Evolutionary conservation across 2,113 vertebrate species (phyloP), one percentile per base, ranked within the genome.

Genomic region (Copsychus sechellarum): DNA sequence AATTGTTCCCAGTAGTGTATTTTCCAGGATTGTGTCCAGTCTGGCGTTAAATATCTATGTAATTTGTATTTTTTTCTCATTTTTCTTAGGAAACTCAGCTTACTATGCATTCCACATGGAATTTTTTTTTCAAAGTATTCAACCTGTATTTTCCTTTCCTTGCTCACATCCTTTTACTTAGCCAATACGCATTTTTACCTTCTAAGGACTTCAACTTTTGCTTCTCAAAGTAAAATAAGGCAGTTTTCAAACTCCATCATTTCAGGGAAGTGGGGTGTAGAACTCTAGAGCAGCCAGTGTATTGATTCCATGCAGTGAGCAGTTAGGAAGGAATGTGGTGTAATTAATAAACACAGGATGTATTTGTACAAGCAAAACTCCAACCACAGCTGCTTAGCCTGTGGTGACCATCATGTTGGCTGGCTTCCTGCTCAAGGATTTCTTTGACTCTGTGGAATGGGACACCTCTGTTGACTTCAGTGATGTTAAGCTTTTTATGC

Each of bases 1-100:
- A 38, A 93, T 76, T 94, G 36, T 92, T 97, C 82, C 64, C 57
- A 48, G 0, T 40, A 51, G 25, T 28, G 5, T 74, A 64, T 92
- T 95, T 97, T 94, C 85, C 90, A 94, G 76, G 80, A 78, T 88
- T 92, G 86, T 84, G 34, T 84, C 85, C 56, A 70, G 43, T 53
- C n/a, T 80, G 72, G 40, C 71, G 48, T 78, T 92, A 91, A 88
- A 83, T 83, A 13, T 58, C 53, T 29, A 10, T 40, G 47, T 64
- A 78, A 38, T 78, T 31, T 61, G 28, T 67, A 5, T 69, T 78
- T 85, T 95, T 91, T 42, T 9, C 23, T 73, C 21, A 36, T 50
- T 87, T 89, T 24, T 51, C 53, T 92, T 72, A 51, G 79, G 71
- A 95, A 95, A 88, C 14, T 56, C 38, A 60, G 19, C 10, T 73